phyloP scores from a whole-genome alignment of 2,113 vertebrate genomes.

The Cephalophus harveyi region DNA sequence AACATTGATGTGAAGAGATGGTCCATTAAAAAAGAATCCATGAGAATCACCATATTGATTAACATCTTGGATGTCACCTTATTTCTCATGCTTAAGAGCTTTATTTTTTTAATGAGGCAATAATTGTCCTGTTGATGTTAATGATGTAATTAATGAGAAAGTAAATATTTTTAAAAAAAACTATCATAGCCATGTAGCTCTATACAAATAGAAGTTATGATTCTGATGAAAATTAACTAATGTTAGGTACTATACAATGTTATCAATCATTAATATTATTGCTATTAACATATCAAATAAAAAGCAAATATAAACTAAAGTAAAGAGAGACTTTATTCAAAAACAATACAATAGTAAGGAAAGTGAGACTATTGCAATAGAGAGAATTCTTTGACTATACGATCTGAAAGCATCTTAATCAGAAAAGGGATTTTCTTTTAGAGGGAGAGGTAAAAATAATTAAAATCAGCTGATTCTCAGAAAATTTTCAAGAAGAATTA shows the following conservation, averaged over 20 bases:
- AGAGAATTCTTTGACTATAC: not conserved
- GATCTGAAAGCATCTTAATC: not conserved
- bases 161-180: not conserved
- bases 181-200: not conserved
- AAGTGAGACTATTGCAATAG: not conserved
- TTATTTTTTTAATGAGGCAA: not conserved
- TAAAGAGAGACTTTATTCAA: not conserved
- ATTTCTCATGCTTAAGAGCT: not conserved
- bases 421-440: not conserved
- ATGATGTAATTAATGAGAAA: conserved; percentile 25
- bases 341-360: not conserved
- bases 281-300: not conserved
- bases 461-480: not conserved
- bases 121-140: not conserved
- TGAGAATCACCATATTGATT: not conserved
- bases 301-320: not conserved
- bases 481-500: not conserved
- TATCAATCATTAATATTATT: conserved; percentile 35
- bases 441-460: not conserved
- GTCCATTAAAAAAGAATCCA: not conserved
- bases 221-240: conserved; percentile 42
- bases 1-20: not conserved
- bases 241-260: conserved; percentile 10
- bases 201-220: conserved; percentile 14
- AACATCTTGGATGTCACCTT: not conserved